Conservation (phyloP, 1,140 invertebrate species). For the Drosophila bifasciata region DNA sequence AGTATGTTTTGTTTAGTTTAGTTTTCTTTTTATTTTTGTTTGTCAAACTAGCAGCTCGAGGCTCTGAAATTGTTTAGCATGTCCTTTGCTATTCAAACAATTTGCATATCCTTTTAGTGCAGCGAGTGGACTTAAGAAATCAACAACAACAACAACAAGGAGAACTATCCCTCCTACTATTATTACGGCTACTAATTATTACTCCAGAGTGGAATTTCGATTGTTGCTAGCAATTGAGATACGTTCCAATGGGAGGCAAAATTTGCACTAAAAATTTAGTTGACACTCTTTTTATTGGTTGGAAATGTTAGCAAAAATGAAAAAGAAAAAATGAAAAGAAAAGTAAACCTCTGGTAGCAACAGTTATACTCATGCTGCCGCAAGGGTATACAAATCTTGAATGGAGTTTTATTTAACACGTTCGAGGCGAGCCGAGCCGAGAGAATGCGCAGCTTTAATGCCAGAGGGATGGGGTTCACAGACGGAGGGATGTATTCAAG, state of each 20-base stretch:
- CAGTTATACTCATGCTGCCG: not conserved
- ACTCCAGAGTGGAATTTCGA: too few relatives aligned
- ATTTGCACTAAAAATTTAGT: too few relatives aligned
- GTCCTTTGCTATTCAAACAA: slow-evolving; percentile 80
- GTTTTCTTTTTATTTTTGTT: slow-evolving; percentile 42
- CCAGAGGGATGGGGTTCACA: not conserved
- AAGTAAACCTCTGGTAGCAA: not conserved
- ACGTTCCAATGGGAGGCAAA: too few relatives aligned
- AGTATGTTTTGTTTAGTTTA: slow-evolving; percentile 42
- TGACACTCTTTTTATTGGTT: too few relatives aligned
- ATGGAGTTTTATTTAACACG: slow-evolving; percentile 69
- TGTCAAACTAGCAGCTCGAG: slow-evolving; percentile 39
- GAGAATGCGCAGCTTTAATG: slow-evolving; percentile 32
- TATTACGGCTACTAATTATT: too few relatives aligned
- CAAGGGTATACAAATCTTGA: slow-evolving; percentile 1
- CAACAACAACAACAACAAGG: slow-evolving; percentile 41
- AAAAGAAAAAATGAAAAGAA: not conserved
- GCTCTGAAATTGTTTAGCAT: slow-evolving; percentile 70
- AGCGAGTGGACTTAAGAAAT: slow-evolving; percentile 73
- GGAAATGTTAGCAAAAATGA: too few relatives aligned
- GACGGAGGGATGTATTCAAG: slow-evolving; percentile 45
- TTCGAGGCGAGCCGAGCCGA: slow-evolving; percentile 39
- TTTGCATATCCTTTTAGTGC: slow-evolving; percentile 82
- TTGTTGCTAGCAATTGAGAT: too few relatives aligned
- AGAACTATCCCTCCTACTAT: too few relatives aligned